Conservation (phyloP, 1,140 invertebrate genomes). For the Zaprionus ornatus region DNA sequence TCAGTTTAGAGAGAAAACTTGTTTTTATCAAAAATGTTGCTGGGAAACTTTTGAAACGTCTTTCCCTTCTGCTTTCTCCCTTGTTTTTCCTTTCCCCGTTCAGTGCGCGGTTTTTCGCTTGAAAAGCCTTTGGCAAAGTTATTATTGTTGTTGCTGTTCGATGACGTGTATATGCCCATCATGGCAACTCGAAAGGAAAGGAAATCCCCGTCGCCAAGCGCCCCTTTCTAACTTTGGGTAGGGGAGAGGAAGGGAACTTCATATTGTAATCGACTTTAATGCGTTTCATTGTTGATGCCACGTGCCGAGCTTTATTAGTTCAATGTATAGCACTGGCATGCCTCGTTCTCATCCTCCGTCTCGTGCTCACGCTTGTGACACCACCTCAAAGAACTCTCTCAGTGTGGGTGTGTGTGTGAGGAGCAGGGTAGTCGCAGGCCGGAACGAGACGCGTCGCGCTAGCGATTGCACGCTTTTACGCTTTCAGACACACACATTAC, state of each 20-base stretch:
- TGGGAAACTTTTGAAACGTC: constrained; percentile 11
- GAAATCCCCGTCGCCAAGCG: constrained; percentile 17
- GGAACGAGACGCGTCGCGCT: constrained; percentile 54
- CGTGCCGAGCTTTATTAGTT: constrained; percentile 84
- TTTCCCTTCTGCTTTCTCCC: not conserved
- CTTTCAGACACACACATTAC: constrained; percentile 83
- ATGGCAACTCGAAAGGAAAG: constrained; percentile 28
- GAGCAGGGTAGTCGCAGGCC: constrained; percentile 29
- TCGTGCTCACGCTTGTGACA: constrained; percentile 2
- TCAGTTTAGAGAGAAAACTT: not conserved
- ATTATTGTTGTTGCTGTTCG: constrained; percentile 46
- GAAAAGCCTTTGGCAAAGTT: constrained; percentile 39
- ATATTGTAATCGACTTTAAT: constrained; percentile 84
- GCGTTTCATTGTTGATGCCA: constrained; percentile 84
- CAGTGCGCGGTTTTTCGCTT: constrained; percentile 50
- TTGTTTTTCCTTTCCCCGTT: not conserved
- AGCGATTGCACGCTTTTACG: constrained; percentile 83
- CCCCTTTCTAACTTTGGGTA: not conserved
- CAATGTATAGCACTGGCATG: constrained; percentile 78
- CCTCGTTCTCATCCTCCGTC: constrained; percentile 49
- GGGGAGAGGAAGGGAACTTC: constrained; percentile 39
- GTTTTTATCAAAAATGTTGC: constrained; percentile 33
- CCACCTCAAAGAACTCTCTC: constrained; percentile 49
- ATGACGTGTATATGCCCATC: constrained; percentile 46
- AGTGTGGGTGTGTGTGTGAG: constrained; percentile 21